Conservation (phyloP, 2,797 vertebrate species). For the Darevskia mixta region DNA sequence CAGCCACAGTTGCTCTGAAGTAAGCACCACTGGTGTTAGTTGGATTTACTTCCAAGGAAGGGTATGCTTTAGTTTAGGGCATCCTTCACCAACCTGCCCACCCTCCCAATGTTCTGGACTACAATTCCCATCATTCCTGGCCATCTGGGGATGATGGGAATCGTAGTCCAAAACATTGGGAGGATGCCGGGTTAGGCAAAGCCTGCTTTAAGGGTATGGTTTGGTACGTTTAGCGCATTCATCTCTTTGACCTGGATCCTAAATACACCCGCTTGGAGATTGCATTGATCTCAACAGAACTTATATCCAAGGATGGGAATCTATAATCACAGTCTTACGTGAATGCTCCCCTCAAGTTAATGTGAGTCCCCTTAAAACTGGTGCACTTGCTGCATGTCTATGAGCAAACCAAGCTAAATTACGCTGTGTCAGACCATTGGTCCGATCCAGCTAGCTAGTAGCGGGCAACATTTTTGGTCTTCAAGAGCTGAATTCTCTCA, state of each 20-base stretch:
- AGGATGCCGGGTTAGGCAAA: too few relatives aligned
- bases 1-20: not conserved
- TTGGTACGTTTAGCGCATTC: not conserved
- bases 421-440: not conserved
- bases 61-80: too few relatives aligned
- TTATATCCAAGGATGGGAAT: not conserved
- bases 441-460: not conserved
- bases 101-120: too few relatives aligned
- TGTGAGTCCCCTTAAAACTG: not conserved
- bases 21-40: not conserved
- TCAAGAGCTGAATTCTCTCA: not conserved
- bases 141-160: too few relatives aligned
- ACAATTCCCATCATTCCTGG: too few relatives aligned
- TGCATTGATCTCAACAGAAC: not conserved
- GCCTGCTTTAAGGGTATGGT: not conserved
- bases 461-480: not conserved
- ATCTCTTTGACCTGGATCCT: not conserved
- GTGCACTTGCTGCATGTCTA: not conserved
- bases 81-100: too few relatives aligned
- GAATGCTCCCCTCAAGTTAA: not conserved
- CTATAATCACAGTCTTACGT: not conserved
- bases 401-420: not conserved
- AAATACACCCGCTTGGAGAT: conserved; percentile 6
- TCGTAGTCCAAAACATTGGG: not conserved
- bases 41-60: not conserved